Conservation (phyloP, 53 echinoderm and acorn worm genomes). For the Zoroaster sp. region DNA sequence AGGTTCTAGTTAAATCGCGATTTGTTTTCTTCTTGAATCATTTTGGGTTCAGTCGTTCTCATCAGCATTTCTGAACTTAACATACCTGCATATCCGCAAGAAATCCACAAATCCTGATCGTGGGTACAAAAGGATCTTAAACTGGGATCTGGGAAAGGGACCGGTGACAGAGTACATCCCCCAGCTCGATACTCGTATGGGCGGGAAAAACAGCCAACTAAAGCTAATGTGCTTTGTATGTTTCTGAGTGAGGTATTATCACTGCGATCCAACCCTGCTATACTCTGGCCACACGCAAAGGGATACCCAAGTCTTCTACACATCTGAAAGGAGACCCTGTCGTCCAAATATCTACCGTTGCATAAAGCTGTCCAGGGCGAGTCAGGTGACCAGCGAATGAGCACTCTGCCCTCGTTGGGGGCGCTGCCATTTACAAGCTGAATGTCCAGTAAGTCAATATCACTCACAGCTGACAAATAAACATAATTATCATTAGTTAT, state of each 20-base stretch:
- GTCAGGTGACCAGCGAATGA: conserved; percentile 3
- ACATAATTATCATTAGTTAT: not conserved
- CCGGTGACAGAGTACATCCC: not conserved
- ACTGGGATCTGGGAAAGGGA: not conserved
- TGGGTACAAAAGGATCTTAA: not conserved
- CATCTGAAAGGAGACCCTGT: conserved; percentile 17
- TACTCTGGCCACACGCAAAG: conserved; percentile 13
- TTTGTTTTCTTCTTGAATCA: not conserved
- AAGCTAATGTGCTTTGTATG: not conserved
- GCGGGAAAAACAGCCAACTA: not conserved
- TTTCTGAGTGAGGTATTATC: not conserved
- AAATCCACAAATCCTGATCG: conserved; percentile 19
- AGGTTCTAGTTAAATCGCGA: too few species aligned
- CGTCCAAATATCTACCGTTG: not conserved
- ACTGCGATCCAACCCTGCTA: not conserved
- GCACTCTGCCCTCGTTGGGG: conserved; percentile 30
- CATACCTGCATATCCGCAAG: conserved; percentile 33
- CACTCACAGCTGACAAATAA: not conserved
- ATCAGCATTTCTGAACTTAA: not conserved
- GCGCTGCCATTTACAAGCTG: not conserved
- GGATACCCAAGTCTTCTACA: conserved; percentile 30
- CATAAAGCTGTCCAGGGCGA: conserved; percentile 24
- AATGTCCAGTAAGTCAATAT: not conserved
- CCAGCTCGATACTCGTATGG: not conserved
- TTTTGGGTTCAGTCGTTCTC: not conserved